A percentile compares a stretch with the other conserved stretches of the same genome.
These are phyloP conservation scores for Thecophora atra DNA, from an alignment of 2,888 invertebrate genomes.

Conservation along the genomic window DNA sequence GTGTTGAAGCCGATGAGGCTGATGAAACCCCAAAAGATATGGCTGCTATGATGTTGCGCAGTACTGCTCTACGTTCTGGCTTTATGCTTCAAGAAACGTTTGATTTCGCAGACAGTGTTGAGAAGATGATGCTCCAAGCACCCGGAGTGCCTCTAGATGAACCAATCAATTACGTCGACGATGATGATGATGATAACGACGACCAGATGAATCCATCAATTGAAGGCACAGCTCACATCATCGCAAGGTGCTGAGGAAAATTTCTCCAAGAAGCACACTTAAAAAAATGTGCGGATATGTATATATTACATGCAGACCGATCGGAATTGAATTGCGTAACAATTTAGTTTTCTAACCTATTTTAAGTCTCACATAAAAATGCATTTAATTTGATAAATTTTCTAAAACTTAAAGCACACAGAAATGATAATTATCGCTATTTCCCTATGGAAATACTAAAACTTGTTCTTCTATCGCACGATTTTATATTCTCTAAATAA, in stretches of 20 bases:
- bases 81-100: slow-evolving; percentile 87
- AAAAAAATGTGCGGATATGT: slow-evolving; percentile 35
- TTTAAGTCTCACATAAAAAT: slow-evolving; percentile 6
- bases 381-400: not conserved
- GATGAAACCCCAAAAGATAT: slow-evolving; percentile 84
- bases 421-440: not conserved
- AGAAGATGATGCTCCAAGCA: slow-evolving; percentile 84
- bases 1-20: slow-evolving; percentile 80
- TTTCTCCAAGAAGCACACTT: not conserved
- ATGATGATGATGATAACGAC: slow-evolving; percentile 63
- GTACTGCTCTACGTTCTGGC: slow-evolving; percentile 92
- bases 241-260: slow-evolving; percentile 67
- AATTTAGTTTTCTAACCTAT: slow-evolving; percentile 30
- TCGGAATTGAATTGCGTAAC: slow-evolving; percentile 38
- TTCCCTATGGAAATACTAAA: not conserved
- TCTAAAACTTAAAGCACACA: not conserved
- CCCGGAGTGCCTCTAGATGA: slow-evolving; percentile 83
- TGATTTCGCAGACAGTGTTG: slow-evolving; percentile 90
- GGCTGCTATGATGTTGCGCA: slow-evolving; percentile 89
- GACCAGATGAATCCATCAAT: slow-evolving; percentile 66
- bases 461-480: too few relatives aligned
- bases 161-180: slow-evolving; percentile 66
- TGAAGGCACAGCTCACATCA: slow-evolving; percentile 58
- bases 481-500: not conserved
- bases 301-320: slow-evolving; percentile 56